phyloP scores from a whole-genome alignment of 2,797 vertebrate species.

The Mormyrops attenuatus region DNA sequence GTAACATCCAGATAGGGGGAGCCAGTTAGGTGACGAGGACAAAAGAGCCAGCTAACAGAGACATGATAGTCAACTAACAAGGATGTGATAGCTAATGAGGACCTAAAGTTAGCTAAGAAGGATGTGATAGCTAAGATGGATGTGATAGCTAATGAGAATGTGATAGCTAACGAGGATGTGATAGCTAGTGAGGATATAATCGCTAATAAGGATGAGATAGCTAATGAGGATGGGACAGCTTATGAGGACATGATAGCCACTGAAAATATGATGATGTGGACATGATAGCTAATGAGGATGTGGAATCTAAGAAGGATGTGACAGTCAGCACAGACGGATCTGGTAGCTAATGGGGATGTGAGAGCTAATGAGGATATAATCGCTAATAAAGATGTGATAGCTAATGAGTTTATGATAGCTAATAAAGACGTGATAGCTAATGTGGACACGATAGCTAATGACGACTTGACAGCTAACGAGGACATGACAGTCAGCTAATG shows the following conservation, averaged over 20 bases:
- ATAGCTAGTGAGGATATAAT: background rate
- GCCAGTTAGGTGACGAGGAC: background rate
- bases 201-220: background rate
- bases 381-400: background rate
- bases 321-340: background rate
- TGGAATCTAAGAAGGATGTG: background rate
- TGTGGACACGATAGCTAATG: background rate
- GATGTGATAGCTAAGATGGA: background rate
- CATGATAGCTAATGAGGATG: background rate
- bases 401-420: background rate
- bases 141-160: background rate
- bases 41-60: background rate
- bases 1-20: background rate
- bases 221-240: background rate
- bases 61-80: background rate
- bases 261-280: background rate
- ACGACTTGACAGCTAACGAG: background rate
- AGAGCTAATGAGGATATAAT: background rate
- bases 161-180: background rate
- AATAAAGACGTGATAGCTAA: background rate
- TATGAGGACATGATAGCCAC: background rate
- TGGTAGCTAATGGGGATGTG: background rate
- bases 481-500: background rate
- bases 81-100: background rate
- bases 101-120: background rate